These are phyloP conservation scores for Hippocampus guttulatus DNA, from an alignment of 2,113 vertebrate species.

Conservation along the genomic window DNA sequence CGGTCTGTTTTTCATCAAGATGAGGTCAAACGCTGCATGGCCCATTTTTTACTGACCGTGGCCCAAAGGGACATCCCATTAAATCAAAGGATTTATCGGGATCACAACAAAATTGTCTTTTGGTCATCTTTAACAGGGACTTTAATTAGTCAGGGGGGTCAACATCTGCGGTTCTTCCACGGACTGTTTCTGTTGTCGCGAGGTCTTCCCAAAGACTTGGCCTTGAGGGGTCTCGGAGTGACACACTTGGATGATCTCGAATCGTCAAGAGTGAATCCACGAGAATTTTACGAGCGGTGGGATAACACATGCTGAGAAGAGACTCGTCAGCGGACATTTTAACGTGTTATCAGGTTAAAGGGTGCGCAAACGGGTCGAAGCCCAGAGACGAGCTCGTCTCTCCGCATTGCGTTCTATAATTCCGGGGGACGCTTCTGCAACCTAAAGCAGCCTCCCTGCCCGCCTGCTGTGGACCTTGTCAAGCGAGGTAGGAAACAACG, in stretches of 20 bases:
- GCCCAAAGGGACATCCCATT: neutral
- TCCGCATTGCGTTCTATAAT: conserved; percentile 20
- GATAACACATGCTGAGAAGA: neutral
- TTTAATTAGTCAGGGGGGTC: neutral
- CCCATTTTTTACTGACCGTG: neutral
- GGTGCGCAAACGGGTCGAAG: neutral
- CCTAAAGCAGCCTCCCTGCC: conserved; percentile 11
- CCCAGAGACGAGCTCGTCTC: conserved; percentile 3
- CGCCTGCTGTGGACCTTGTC: neutral
- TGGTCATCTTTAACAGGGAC: neutral
- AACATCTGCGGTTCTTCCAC: neutral
- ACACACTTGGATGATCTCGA: neutral
- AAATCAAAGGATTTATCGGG: neutral
- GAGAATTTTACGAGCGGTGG: neutral
- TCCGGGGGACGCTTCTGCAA: conserved; percentile 20
- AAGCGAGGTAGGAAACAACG: neutral
- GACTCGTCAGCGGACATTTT: neutral
- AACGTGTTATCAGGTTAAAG: too few species aligned
- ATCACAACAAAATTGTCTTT: neutral
- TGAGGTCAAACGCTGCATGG: neutral
- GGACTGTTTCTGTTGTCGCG: neutral
- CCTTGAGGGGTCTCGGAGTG: neutral
- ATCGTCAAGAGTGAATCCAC: neutral
- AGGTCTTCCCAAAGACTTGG: neutral
- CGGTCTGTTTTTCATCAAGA: conserved; percentile 34